phyloP scores from a whole-genome alignment of 2,113 vertebrate genomes.

The Pipa parva region DNA sequence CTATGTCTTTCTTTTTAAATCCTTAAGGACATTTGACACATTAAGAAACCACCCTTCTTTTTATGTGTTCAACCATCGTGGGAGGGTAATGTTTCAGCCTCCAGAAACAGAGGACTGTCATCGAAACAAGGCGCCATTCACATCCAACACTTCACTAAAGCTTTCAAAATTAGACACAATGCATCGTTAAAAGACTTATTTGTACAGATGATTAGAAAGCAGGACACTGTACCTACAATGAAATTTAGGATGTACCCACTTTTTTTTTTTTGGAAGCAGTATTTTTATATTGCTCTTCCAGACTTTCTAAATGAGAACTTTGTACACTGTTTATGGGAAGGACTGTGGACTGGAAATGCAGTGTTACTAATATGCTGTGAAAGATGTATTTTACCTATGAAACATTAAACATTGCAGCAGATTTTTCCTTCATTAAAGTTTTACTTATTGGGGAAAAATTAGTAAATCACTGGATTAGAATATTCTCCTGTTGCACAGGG shows the following conservation, averaged over 20 bases:
- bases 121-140: conserved; percentile 75
- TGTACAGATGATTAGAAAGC: conserved; percentile 57
- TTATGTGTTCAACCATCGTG: conserved; percentile 96
- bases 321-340: conserved; percentile 60
- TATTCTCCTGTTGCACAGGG: too few species aligned
- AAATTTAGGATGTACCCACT: conserved; percentile 65
- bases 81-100: conserved; percentile 81
- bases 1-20: too few species aligned
- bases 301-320: conserved; percentile 64
- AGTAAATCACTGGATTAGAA: too few species aligned
- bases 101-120: conserved; percentile 73
- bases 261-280: conserved; percentile 62
- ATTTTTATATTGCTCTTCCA: conserved; percentile 74
- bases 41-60: conserved; percentile 97
- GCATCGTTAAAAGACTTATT: conserved; percentile 68
- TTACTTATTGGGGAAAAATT: too few species aligned
- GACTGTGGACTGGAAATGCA: conserved; percentile 51
- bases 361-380: conserved; percentile 70
- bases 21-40: conserved; percentile 89
- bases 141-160: conserved; percentile 79
- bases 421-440: conserved; percentile 43
- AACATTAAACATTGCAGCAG: conserved; percentile 57
- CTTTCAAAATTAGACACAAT: conserved; percentile 89
- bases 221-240: conserved; percentile 66
- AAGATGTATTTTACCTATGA: conserved; percentile 63